Percentiles rank a stretch among this genome's conserved stretches.
These are phyloP conservation scores for Drosophila nebulosa DNA, from an alignment of 1,140 invertebrate species.

Conservation along the genomic window DNA sequence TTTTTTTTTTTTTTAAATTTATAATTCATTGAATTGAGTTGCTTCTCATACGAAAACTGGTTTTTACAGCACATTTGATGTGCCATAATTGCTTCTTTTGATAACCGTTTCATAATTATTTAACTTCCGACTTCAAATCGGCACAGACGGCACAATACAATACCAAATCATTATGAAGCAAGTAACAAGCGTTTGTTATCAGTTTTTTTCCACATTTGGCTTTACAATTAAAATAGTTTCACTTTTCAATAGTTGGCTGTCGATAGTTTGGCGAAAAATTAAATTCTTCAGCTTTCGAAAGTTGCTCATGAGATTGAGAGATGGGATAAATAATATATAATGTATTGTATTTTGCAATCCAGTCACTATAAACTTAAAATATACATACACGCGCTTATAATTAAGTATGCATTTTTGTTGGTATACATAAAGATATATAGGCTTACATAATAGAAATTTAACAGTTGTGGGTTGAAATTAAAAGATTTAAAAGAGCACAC, in stretches of 20 bases:
- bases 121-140: background rate
- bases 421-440: conserved; percentile 15
- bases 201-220: background rate
- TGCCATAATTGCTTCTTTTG: background rate
- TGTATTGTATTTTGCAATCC: conserved; percentile 33
- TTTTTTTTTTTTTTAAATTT: background rate
- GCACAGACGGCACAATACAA: conserved; percentile 25
- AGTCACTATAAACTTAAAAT: conserved; percentile 25
- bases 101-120: background rate
- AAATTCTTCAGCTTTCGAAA: conserved; percentile 2
- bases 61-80: background rate
- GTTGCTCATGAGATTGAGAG: background rate
- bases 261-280: background rate
- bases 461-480: conserved; percentile 13
- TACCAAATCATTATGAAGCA: background rate
- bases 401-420: conserved; percentile 12
- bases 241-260: conserved; percentile 20
- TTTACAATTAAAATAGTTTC: conserved; percentile 24
- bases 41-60: background rate
- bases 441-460: conserved; percentile 33
- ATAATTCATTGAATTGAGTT: background rate
- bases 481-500: conserved; percentile 21
- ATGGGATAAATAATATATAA: conserved; percentile 15
- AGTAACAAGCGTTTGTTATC: conserved; percentile 15
- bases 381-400: conserved; percentile 19